Conservation (phyloP, 1,140 invertebrate species). For the Helicoverpa armigera region DNA sequence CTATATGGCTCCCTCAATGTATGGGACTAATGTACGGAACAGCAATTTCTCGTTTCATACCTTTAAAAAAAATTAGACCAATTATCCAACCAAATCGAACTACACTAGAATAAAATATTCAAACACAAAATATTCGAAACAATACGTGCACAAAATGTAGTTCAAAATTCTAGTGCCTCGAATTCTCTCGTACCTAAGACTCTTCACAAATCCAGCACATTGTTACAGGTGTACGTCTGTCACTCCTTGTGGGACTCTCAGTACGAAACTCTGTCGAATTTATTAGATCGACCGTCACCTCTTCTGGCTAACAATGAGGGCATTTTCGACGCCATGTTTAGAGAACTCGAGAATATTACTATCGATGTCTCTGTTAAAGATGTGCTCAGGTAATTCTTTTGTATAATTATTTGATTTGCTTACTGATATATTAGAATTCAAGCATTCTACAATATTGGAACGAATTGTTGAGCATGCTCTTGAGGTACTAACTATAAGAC, state of each 20-base stretch:
- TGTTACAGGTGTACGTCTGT: slow-evolving; percentile 87
- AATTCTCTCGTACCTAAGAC: not conserved
- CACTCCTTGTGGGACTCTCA: slow-evolving; percentile 88
- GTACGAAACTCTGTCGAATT: slow-evolving; percentile 87
- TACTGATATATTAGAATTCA: too few relatives aligned
- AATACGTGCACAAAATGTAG: too few relatives aligned
- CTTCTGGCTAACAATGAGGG: slow-evolving; percentile 86
- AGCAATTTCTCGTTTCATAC: too few relatives aligned
- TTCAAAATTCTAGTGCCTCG: not conserved
- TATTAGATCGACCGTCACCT: slow-evolving; percentile 88
- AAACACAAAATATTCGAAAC: too few relatives aligned
- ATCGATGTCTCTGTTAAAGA: slow-evolving; percentile 82
- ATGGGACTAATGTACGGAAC: too few relatives aligned
- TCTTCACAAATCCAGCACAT: not conserved
- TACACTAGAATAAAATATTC: not conserved
- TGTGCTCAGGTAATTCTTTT: slow-evolving; percentile 72
- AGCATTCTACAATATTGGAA: too few relatives aligned
- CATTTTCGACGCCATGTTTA: slow-evolving; percentile 87
- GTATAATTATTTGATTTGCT: not conserved
- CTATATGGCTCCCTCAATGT: too few relatives aligned
- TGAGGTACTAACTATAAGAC: too few relatives aligned
- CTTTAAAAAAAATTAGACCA: too few relatives aligned
- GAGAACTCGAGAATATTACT: slow-evolving; percentile 80
- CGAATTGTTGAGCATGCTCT: too few relatives aligned
- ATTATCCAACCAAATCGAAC: too few relatives aligned